These are phyloP conservation scores for Apocheima hispidaria DNA, from an alignment of 2,888 invertebrate species.

Conservation along the genomic window DNA sequence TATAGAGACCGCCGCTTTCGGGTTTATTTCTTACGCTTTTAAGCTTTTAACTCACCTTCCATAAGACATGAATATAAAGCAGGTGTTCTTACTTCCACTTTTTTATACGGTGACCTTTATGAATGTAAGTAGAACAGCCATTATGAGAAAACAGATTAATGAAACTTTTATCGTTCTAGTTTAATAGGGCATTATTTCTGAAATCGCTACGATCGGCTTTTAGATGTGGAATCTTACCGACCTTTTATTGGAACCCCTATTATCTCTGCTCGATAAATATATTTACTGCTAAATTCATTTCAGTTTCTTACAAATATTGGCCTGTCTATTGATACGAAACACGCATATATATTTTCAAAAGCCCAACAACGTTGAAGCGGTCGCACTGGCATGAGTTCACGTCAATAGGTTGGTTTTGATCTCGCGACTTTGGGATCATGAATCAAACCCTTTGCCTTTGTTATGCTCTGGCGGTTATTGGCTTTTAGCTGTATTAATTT, in stretches of 20 bases:
- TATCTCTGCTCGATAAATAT: slow-evolving; percentile 6
- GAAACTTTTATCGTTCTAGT: slow-evolving; percentile 28
- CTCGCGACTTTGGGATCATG: slow-evolving; percentile 17
- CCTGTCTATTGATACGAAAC: slow-evolving; percentile 2
- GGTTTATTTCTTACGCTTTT: slow-evolving; percentile 27
- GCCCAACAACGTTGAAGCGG: not conserved
- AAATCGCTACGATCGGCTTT: slow-evolving; percentile 14
- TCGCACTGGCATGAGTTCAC: slow-evolving; percentile 25
- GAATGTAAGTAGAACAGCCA: slow-evolving; percentile 35
- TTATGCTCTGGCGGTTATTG: slow-evolving; percentile 25
- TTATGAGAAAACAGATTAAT: slow-evolving; percentile 34
- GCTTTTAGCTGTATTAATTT: slow-evolving; percentile 19
- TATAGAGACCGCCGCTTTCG: slow-evolving; percentile 21
- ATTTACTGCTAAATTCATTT: slow-evolving; percentile 3
- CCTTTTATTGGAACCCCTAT: slow-evolving; percentile 16
- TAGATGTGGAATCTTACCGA: slow-evolving; percentile 6
- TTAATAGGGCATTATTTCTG: slow-evolving; percentile 29
- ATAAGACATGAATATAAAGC: slow-evolving; percentile 35
- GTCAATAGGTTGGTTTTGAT: slow-evolving; percentile 25
- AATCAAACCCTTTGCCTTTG: slow-evolving; percentile 29
- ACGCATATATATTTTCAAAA: slow-evolving; percentile 6
- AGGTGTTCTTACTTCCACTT: slow-evolving; percentile 30
- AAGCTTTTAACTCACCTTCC: slow-evolving; percentile 32
- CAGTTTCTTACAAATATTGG: slow-evolving; percentile 1
- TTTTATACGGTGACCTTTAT: slow-evolving; percentile 31